Base-by-base conservation (phyloP, 2,888 invertebrate species). In the Chloroclysta siterata region DNA sequence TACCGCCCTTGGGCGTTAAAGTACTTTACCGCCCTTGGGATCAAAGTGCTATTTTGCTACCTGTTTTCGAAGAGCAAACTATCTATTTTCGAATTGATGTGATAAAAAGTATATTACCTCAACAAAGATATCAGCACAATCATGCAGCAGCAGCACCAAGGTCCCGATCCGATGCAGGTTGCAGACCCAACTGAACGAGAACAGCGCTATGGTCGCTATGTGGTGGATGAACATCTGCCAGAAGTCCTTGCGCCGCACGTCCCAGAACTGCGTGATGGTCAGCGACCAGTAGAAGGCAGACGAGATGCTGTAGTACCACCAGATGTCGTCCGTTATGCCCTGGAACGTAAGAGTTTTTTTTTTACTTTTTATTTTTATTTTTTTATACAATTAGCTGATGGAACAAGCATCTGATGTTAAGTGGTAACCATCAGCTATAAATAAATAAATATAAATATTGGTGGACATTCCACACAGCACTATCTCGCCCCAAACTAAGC, bases 171-270 rank as follows among this genome's bases (percentile, higher is more conserved):
- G 95, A 76, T 97, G 96, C 78, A 99, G 94, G 88, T 99, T 99
- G 85, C 97, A 97, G 2, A 97, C 95, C 98, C 98, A 99, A 68
- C 98, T 98, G 81, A 98, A 96, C 57, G 95, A 95, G 93, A 99
- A 95, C 66, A 99, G 94, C 46, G 95, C 85, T 72, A 99, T 96
- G 51, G 99, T 98, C 22, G 97, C 97, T 80, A 98, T 95, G 84
- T 99, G 99, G 90, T 99, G 99, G 57, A 98, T 93, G 87, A 99
- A 98, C 98, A 99, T 99, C 93, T 98, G 98, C 96, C 97, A 97
- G 88, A 98, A 98, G 89, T 97, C 97, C 88, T 97, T 97, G 70
- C 98, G 94, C 76, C 96, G 96, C 57, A 97, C 96, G 88, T 99
- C 98, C 84, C 97, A 96, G 89, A 98, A 98, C 89, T 98, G 98